Conservation (phyloP, 2,797 vertebrate genomes). For the Hyperoplus immaculatus region DNA sequence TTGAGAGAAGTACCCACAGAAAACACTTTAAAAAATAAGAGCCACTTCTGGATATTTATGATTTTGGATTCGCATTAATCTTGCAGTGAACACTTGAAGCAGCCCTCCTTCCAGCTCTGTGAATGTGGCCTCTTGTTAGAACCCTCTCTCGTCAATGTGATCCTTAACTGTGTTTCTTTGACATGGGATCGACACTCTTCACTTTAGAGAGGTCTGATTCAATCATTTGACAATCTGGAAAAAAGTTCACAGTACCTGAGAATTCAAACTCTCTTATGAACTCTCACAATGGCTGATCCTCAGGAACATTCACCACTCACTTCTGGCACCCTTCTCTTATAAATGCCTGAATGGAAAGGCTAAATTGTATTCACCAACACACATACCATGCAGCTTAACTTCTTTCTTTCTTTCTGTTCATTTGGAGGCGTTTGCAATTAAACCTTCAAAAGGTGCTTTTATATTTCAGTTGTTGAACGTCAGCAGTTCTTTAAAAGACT, state of each 20-base stretch:
- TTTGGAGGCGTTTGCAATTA: constrained; percentile 8
- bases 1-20: neutral
- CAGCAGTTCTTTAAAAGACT: constrained; percentile 26
- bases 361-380: neutral
- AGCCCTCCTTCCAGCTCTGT: neutral
- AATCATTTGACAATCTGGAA: neutral
- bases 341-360: neutral
- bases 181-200: neutral
- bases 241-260: constrained; percentile 1
- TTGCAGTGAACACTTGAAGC: neutral
- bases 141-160: neutral
- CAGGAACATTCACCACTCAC: constrained; percentile 2
- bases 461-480: constrained; percentile 14
- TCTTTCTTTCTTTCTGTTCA: neutral
- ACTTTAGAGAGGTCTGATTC: constrained; percentile 1
- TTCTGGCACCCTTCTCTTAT: neutral
- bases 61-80: constrained; percentile 5
- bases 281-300: constrained; percentile 15
- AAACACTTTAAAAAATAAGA: neutral
- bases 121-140: neutral
- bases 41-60: neutral
- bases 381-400: neutral
- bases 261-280: neutral
- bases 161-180: neutral
- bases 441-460: constrained; percentile 29